These are phyloP conservation scores for Bos javanicus DNA, from an alignment of 2,113 vertebrate species.

Conservation along the genomic window DNA sequence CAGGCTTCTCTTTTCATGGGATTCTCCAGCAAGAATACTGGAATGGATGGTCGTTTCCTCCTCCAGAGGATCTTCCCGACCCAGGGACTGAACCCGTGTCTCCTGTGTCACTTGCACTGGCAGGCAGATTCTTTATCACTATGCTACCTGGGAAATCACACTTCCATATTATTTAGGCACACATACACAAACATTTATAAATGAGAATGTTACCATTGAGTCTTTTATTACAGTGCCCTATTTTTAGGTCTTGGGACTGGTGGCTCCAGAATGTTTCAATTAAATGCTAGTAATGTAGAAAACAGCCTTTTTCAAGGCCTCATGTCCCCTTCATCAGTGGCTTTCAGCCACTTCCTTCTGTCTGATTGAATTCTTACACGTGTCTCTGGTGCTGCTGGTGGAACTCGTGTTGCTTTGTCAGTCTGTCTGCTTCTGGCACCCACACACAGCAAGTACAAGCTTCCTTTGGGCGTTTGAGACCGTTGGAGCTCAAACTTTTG, in stretches of 20 bases:
- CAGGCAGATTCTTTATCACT: not conserved
- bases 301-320: not conserved
- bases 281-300: slow-evolving; percentile 41
- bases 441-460: fast-evolving
- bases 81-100: not conserved
- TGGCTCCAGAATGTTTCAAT: slow-evolving; percentile 40
- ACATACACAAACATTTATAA: not conserved
- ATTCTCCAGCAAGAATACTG: not conserved
- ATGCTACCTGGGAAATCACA: not conserved
- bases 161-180: not conserved
- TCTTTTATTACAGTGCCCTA: not conserved
- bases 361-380: not conserved
- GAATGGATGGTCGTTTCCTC: not conserved
- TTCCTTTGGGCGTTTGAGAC: slow-evolving; percentile 54
- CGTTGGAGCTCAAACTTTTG: not conserved
- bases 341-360: slow-evolving; percentile 38
- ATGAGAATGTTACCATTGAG: slow-evolving; percentile 7
- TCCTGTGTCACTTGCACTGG: not conserved
- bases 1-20: not conserved
- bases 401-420: not conserved
- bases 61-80: not conserved
- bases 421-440: slow-evolving; percentile 36
- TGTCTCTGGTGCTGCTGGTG: not conserved
- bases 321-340: not conserved
- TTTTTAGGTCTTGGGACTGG: slow-evolving; percentile 1